Evolutionary conservation across 30 jellyfish, hydroid and myxozoan species (phyloP), one percentile per base, ranked within the genome.

Genomic region (Nemopilema nomurai): DNA sequence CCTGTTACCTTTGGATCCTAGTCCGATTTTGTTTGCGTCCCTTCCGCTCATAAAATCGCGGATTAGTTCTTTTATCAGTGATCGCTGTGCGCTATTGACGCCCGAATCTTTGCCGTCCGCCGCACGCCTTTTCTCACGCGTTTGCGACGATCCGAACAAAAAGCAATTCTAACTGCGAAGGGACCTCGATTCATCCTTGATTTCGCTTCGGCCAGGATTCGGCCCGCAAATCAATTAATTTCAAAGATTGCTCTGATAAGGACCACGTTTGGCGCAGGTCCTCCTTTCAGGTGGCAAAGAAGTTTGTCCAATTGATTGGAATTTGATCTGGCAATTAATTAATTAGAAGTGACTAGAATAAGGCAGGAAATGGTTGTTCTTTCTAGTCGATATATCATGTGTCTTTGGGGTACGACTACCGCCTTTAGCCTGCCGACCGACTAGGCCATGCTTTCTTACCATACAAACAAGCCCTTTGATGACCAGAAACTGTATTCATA

Each of bases 11-110:
- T 64, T 71, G 57, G 69, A 62, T 23, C 65, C 26, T 65, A 80
- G 89, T 80, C 89, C 89, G 41, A 64, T 80, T 80, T 80, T 57
- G 64, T 68, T 67, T 80, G 87, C 79, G 57, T 79, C 71, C 57
- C 69, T 80, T 80, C 89, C 89, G 89, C 69, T 68, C 33, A 21
- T 57, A 74, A 80, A 80, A 22, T 1, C 53, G 73, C 8, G 81
- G 89, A 80, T 80, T 80, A 80, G 25, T 51, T 52, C 51, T 57
- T 28, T 67, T 80, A 69, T 41, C 32, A 49, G 22, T 52, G 29
- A 30, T 65, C 76, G 31, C 81, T 7, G 27, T 26, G 28, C 89
- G 52, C 81, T 70, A 57, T 67, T 80, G 83, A 30, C 18, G 4
- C 9, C 16, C 9, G 18, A 18, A 24, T 41, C 83, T 73, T 73